Evolutionary conservation across 2,113 vertebrate species (phyloP), one percentile per base, ranked within the genome.

Genomic region (Grus americana): DNA sequence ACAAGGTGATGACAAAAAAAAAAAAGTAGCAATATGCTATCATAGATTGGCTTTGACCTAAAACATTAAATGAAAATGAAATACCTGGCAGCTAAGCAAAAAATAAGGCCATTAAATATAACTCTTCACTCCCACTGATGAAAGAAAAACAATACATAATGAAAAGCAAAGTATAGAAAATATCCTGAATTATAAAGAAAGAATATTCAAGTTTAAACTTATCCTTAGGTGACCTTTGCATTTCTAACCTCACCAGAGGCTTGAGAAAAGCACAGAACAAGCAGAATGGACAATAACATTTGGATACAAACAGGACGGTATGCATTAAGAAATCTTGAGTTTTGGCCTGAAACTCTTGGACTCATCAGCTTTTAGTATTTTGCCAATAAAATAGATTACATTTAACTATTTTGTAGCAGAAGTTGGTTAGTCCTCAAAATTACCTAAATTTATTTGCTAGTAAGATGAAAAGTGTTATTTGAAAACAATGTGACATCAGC

Each of bases 151-250:
- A 80, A 74, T 63, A 59, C 10, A 50, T 83, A 20, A 89, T 57
- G 23, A 85, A 79, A 89, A 80, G 26, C 27, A n/a, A 76, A 90
- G 16, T 74, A 63, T 3, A 52, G 38, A 90, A 81, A 91, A 68
- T 40, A 81, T 23, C 8, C 76, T 54, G 55, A 82, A 50, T 17
- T 47, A 22, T 34, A 71, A 50, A 94, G 76, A 70, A 89, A 88
- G 36, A 80, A 52, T 15, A 57, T 67, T 79, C 47, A 46, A 19
- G 38, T 67, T 79, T 29, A 86, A 72, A 74, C 21, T 86, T 95
- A 73, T 94, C 94, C 97, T 96, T 95, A 94, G 46, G 5, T 91
- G 92, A 95, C 92, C 91, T 93, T 91, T 95, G 91, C 66, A 89
- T 90, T 95, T 95, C 57, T 91, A 82, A 82, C 86, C 80, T 86